Base-by-base conservation (phyloP, 1,140 invertebrate species). In the Metaphire vulgaris region DNA sequence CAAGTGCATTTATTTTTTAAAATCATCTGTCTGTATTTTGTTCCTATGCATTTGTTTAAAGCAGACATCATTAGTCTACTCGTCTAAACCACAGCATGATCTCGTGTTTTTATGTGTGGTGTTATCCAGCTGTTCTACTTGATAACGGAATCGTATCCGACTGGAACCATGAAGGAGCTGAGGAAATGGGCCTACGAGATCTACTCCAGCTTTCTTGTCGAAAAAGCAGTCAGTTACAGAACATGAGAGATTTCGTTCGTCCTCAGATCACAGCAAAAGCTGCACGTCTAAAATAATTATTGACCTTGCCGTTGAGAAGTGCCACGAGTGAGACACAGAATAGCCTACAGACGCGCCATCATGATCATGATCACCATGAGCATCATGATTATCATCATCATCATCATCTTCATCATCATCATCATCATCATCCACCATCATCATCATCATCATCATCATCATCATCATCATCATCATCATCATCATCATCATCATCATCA, bases 161-260 rank as follows among this genome's bases (percentile, higher is more conserved):
- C 92, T 83, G 92, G 92, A 33, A 92, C 90, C 81, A 89, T 89
- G 41, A 95, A 95, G 86, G 93, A 96, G 83, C 91, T 98, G 90
- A 90, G 92, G 74, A 94, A 95, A 85, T 98, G 95, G 95, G 95
- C 95, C 33, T 98, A 97, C 87, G 96, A 98, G 89, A 96, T 98
- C 82, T 94, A 97, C 87, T 97, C 96, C 74, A 95, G 93, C 82
- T 98, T 98, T 88, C 88, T 98, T 76, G 92, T 95, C 81, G 93
- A 94, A 81, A 91, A 91, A 82, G 94, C 95, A 80, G 92, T 90
- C 85, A 88, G 89, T 88, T 76, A 41, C 21, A 12, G 41, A 12
- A 56, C 6, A 6, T 56, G 41, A 6, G 41, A 6, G 41, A 56
- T 21, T 21, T 56, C 6, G 41, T 56, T 56, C 6, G 41, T 56